Percentiles rank a stretch among this genome's conserved stretches.
phyloP scores from a whole-genome alignment of 1,140 invertebrate genomes.

The Musca domestica region DNA sequence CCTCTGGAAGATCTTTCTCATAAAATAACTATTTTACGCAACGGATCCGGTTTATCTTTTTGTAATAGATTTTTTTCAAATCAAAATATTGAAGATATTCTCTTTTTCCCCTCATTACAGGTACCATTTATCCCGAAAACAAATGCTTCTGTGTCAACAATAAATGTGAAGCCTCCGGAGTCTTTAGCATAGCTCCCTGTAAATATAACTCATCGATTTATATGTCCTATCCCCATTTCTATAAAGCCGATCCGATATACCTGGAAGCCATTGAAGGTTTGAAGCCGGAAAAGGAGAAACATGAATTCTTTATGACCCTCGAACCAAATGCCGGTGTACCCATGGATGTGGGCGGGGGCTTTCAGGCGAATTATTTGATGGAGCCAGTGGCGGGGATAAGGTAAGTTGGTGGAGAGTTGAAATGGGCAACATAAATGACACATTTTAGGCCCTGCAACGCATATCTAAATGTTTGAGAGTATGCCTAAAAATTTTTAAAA shows the following conservation, averaged over 20 bases:
- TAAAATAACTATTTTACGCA: too few species aligned
- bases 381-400: slow-evolving; percentile 61
- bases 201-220: slow-evolving; percentile 73
- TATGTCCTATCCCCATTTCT: slow-evolving; percentile 84
- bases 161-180: slow-evolving; percentile 65
- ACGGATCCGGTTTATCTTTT: too few species aligned
- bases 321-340: slow-evolving; percentile 75
- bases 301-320: slow-evolving; percentile 68
- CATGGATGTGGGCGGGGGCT: slow-evolving; percentile 68
- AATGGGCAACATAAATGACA: too few species aligned
- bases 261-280: slow-evolving; percentile 66
- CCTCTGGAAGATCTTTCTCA: too few species aligned
- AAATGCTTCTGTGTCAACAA: slow-evolving; percentile 68
- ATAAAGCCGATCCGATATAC: slow-evolving; percentile 71
- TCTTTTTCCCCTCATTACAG: slow-evolving; percentile 32
- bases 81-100: too few species aligned
- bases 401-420: slow-evolving; percentile 61
- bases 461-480: too few species aligned
- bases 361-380: slow-evolving; percentile 74
- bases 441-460: too few species aligned
- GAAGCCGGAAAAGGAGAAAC: slow-evolving; percentile 65
- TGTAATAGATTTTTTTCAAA: too few species aligned
- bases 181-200: slow-evolving; percentile 67
- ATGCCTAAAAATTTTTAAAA: too few species aligned
- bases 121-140: slow-evolving; percentile 61